Percentiles rank a stretch among this genome's conserved stretches.
Conservation (phyloP, 1,140 invertebrate genomes). For the Oncopeltus fasciatus region DNA sequence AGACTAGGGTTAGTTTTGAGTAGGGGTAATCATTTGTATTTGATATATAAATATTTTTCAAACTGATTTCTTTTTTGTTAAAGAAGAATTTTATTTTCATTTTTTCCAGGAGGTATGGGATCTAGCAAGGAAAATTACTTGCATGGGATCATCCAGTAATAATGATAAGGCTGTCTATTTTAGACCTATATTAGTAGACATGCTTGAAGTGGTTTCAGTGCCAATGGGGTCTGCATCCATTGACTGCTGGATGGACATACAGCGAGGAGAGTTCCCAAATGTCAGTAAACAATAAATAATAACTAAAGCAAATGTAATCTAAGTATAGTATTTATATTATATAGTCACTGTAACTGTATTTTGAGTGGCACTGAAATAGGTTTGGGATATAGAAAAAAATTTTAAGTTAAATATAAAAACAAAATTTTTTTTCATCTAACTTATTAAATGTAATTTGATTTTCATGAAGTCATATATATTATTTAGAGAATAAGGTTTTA, state of each 20-base stretch:
- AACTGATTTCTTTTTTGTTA: no score
- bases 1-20: no score
- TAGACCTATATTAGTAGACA: slow-evolving; percentile 53
- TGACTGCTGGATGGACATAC: slow-evolving; percentile 65
- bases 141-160: slow-evolving; percentile 33
- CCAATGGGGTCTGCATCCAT: slow-evolving; percentile 40
- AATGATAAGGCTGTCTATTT: slow-evolving; percentile 47
- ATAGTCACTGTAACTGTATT: not conserved
- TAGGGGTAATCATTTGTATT: no score
- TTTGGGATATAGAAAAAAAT: no score
- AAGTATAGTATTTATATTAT: not conserved
- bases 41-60: no score
- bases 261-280: slow-evolving; percentile 49
- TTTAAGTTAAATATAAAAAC: no score
- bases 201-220: slow-evolving; percentile 51
- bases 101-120: slow-evolving; percentile 38
- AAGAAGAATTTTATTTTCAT: no score
- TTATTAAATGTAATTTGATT: no score
- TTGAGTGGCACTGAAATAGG: no score
- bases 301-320: not conserved
- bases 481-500: no score
- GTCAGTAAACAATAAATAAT: slow-evolving; percentile 30
- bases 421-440: no score
- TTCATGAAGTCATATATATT: no score
- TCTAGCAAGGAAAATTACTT: slow-evolving; percentile 44